Evolutionary conservation across 2,888 invertebrate genomes (phyloP), one percentile per base, ranked within the genome.

Genomic region (Tolmerus cingulatus): DNA sequence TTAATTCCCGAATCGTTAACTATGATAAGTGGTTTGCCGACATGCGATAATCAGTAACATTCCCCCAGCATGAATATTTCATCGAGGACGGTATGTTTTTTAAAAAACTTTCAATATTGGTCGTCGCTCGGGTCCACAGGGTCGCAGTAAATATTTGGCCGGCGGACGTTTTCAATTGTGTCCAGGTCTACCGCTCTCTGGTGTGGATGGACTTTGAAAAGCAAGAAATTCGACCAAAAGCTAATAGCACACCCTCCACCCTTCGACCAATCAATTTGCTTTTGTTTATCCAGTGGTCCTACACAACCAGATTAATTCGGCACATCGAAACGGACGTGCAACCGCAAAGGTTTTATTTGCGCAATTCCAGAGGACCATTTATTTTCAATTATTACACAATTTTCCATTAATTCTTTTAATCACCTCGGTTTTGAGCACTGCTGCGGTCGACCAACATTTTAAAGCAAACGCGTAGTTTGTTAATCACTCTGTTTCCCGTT

Each of bases 1-100:
- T 82, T 82, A 82, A 82, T 82, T 82, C 82, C 37, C 82, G 82
- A 82, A 82, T 82, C 82, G 82, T 82, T 82, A 81, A 55, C 37
- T 57, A 82, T 82, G 82, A 82, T 82, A 82, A 82, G 82, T 82
- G 82, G 82, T 57, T 40, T 66, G 82, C 51, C 66, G 82, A 82
- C 82, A 82, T 82, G 82, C 82, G 82, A 82, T 51, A 82, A 82
- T 82, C 82, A 82, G 82, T 82, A 23, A 57, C 66, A 66, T 82
- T 81, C 19, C 34, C 57, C 19, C 37, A 5, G 16, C 82, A 82
- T 82, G 82, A 82, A 82, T 82, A 82, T 82, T 82, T 82, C 82
- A 82, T 82, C 34, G 76, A 66, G 19, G 57, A 23, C 19, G 23
- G 19, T 40, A 40, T 40, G 0, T 66, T 23, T 66, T 66, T 66